Base-by-base conservation (phyloP, 1,140 invertebrate genomes). In the Diabrotica virgifera region DNA sequence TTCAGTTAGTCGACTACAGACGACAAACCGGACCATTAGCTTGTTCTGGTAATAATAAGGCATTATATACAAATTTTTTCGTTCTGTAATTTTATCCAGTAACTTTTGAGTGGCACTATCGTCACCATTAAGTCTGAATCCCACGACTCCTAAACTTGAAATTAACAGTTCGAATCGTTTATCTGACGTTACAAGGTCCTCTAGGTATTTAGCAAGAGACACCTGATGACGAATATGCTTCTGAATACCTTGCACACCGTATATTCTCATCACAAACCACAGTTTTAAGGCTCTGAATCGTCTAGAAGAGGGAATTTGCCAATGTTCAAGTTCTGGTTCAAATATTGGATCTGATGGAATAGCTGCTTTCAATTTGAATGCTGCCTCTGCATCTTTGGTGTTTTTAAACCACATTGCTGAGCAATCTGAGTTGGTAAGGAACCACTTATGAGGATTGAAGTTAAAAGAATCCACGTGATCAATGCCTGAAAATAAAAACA, bases 361-460 rank as follows among this genome's bases (percentile, higher is more conserved):
- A 9, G 89, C 86, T 57, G 85, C 80, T 71, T 98, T 93, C 0
- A 98, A 90, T 76, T 89, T 93, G 77, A 98, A 97, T 4, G 94
- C 87, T 77, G 93, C 85, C 59, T 93, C 86, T 7, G 97, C 81
- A 66, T 90, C 84, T 63, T 84, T 86, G 7, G 90, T 86, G 77
- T 96, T 87, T 75, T 90, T 92, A 2, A 97, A 86, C 91, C 92
- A 94, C 84, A 93, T 84, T 5, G 89, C 87, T 0, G 94, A 95
- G 75, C 93, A 96, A 76, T 98, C 96, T 67, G 96, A 97, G 76
- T 94, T 96, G 0, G 94, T 86, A 24, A 96, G 80, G 78, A 98
- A 82, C 89, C 94, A 97, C 80, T 98, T 97, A 73, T 97, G 95
- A 0, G 91, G 85, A 77, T 97, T 97, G 61, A 95, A 88, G 77